Evolutionary conservation across 2,113 vertebrate genomes (phyloP), one percentile per base, ranked within the genome.

Genomic region (Saguinus imperator): DNA sequence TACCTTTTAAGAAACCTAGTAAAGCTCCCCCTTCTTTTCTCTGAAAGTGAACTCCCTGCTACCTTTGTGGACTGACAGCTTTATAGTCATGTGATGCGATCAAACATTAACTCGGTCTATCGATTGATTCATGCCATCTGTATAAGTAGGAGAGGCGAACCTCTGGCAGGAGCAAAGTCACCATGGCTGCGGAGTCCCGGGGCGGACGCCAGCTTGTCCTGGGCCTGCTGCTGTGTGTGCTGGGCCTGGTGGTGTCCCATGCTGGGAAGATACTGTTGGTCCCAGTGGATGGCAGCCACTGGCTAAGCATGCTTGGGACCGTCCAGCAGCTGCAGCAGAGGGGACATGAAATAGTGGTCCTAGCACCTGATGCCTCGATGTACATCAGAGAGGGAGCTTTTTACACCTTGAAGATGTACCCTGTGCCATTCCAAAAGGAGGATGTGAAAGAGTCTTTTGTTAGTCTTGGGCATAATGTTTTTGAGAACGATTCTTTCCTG

Each of bases 281-380:
- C 7, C 99, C 99, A 0, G 70, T 99, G 94, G 99, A 99, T 0
- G 99, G 99, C 48, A 99, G 99, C 88, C 99, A 99, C 82, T 99
- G 99, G 99, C 98, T 99, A 43, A 99, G 98, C 7, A 87, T 99
- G 32, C 98, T 98, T 2, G 91, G 98, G 0, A 87, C 99, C 13
- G 64, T 99, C n/a, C 95, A 97, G 0, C 98, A 99, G 97, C 91
- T 99, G 93, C 98, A 98, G 14, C 98, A 96, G 29, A 99, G 97
- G 70, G 99, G 99, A 6, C 99, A 99, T 5, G 93, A 98, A 13
- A 95, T 99, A 0, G 98, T 99, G 0, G 99, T 99, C 7, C 14
- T 99, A 0, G 98, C 99, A 0, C 98, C 99, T 0, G 99, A 99
- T 0, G 86, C 94, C 92, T 98, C 70, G 27, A 0, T 99, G 0